Conservation (phyloP, 1,140 invertebrate genomes). For the Drosophila ercepeae region DNA sequence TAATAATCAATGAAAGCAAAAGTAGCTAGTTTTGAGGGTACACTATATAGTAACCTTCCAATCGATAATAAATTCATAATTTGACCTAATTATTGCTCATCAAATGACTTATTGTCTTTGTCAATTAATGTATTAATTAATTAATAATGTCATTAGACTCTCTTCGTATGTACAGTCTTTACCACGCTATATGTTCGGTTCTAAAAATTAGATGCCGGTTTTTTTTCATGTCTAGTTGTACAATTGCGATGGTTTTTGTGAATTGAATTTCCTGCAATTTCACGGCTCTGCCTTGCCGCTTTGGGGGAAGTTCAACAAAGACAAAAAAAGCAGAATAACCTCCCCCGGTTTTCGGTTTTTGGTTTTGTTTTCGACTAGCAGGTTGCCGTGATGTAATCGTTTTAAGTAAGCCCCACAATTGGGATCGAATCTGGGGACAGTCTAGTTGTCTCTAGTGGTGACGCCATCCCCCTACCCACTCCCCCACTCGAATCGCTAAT, state of each 20-base stretch:
- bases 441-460: no score
- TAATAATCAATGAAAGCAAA: no score
- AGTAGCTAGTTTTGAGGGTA: no score
- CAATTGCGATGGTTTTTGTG: constrained; percentile 46
- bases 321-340: not conserved
- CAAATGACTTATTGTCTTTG: no score
- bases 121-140: no score
- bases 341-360: not conserved
- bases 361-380: constrained; percentile 7
- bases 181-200: not conserved
- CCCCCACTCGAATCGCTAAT: not conserved
- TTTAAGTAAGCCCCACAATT: constrained; percentile 65
- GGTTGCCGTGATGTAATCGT: constrained; percentile 69
- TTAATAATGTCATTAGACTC: no score
- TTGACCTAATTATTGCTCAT: no score
- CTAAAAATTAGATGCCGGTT: not conserved
- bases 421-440: constrained; percentile 38
- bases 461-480: constrained; percentile 44
- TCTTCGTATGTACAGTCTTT: not conserved
- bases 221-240: constrained; percentile 28
- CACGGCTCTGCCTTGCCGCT: constrained; percentile 34
- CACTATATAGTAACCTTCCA: no score
- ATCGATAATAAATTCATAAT: no score
- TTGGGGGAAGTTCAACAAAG: constrained; percentile 32
- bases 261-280: constrained; percentile 81